Evolutionary conservation across 23 tunicate species (phyloP).

Genomic region (Diplosoma virens): DNA sequence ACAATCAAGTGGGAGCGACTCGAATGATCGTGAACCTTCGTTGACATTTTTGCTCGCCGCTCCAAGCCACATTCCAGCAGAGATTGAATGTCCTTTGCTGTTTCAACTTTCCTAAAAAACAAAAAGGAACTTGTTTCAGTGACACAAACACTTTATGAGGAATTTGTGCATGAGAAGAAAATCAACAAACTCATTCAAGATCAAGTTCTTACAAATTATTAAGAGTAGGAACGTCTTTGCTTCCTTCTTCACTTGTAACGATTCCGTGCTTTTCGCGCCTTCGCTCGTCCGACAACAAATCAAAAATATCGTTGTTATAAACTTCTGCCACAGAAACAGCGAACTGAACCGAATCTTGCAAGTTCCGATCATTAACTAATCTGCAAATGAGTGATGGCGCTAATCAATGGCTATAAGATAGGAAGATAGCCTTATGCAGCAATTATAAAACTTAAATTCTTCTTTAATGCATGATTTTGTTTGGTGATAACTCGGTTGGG

Average conservation of each 20-base stretch:
- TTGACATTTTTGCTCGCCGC: constrained; percentile 63
- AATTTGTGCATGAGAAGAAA: too few species aligned
- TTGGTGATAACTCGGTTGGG: too few species aligned
- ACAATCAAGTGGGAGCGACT: constrained; percentile 74
- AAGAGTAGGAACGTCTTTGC: constrained; percentile 46
- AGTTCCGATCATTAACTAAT: neutral
- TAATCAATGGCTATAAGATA: too few species aligned
- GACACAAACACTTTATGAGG: too few species aligned
- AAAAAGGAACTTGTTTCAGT: neutral
- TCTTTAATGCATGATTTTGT: too few species aligned
- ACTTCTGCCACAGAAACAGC: constrained; percentile 74
- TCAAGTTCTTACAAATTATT: constrained; percentile 40
- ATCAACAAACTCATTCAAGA: too few species aligned
- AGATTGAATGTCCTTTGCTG: constrained; percentile 37
- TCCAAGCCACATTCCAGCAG: constrained; percentile 48
- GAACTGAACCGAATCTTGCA: constrained; percentile 1
- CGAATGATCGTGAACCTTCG: constrained; percentile 74
- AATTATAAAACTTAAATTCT: too few species aligned
- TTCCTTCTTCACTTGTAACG: constrained; percentile 45
- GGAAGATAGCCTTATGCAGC: too few species aligned
- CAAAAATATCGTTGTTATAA: constrained; percentile 72
- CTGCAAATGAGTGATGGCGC: too few species aligned
- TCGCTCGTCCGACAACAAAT: constrained; percentile 47
- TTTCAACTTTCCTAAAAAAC: constrained; percentile 5
- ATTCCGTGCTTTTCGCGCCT: constrained; percentile 51